These are phyloP conservation scores for Chelonus insularis DNA, from an alignment of 1,140 invertebrate species.

Conservation along the genomic window DNA sequence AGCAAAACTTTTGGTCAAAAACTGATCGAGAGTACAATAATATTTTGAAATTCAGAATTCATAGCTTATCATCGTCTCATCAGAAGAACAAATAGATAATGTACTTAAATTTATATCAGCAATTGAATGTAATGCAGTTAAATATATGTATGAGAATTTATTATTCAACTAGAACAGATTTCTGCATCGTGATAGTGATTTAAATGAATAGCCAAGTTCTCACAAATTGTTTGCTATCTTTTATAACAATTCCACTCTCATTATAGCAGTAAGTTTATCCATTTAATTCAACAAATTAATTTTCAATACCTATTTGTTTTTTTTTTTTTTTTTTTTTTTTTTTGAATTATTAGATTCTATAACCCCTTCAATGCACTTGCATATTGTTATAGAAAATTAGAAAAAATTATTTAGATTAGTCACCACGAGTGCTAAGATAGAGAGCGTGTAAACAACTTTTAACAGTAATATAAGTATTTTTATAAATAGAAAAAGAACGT, in stretches of 20 bases:
- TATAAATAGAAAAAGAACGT: too few species aligned
- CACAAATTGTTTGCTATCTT: slow-evolving; percentile 9
- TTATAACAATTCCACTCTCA: background rate
- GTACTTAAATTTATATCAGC: background rate
- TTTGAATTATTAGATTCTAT: background rate
- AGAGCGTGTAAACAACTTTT: too few species aligned
- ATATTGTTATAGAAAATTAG: too few species aligned
- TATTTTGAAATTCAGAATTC: too few species aligned
- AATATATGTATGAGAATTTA: slow-evolving; percentile 17
- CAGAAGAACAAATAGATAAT: background rate
- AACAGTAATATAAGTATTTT: too few species aligned
- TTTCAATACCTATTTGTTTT: background rate
- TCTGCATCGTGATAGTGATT: slow-evolving; percentile 23
- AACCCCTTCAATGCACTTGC: too few species aligned
- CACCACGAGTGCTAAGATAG: too few species aligned
- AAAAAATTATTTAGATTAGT: too few species aligned
- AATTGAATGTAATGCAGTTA: background rate
- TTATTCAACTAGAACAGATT: slow-evolving; percentile 30
- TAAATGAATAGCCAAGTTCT: slow-evolving; percentile 17
- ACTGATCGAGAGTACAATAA: too few species aligned
- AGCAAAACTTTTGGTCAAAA: too few species aligned
- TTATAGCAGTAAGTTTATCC: slow-evolving; percentile 11
- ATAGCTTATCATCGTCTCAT: background rate
- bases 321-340: background rate
- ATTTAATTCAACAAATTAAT: slow-evolving; percentile 8